Conservation (phyloP, 1,140 invertebrate species). For the Hylaeus volcanicus region DNA sequence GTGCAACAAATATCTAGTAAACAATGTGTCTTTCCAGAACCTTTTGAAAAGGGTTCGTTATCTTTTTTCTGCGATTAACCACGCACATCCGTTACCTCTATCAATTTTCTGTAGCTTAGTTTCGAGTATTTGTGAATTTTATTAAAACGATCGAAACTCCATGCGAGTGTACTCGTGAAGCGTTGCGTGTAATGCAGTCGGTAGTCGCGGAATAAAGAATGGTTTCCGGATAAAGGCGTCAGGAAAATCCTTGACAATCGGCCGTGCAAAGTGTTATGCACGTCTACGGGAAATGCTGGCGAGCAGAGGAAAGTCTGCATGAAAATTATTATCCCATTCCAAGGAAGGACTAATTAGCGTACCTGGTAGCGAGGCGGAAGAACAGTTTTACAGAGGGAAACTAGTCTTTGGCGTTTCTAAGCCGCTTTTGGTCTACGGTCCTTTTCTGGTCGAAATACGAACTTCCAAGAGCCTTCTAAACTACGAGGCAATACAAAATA, state of each 20-base stretch:
- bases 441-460: neutral
- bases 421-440: neutral
- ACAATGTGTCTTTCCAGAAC: too few relatives aligned
- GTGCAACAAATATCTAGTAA: too few relatives aligned
- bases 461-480: neutral
- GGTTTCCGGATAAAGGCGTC: constrained; percentile 24
- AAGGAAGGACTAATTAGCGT: constrained; percentile 46
- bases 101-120: too few relatives aligned
- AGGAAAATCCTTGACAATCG: constrained; percentile 50
- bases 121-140: too few relatives aligned
- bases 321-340: constrained; percentile 55
- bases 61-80: too few relatives aligned
- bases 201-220: constrained; percentile 19
- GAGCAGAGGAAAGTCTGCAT: constrained; percentile 32
- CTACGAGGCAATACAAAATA: neutral
- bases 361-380: constrained; percentile 24
- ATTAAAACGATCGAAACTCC: too few relatives aligned
- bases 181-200: neutral
- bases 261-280: constrained; percentile 5
- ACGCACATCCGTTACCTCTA: too few relatives aligned
- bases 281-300: constrained; percentile 49
- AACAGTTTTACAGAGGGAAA: constrained; percentile 30
- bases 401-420: constrained; percentile 7
- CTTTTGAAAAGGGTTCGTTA: too few relatives aligned
- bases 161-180: neutral